Evolutionary conservation across 2,797 vertebrate genomes (phyloP), one percentile per base, ranked within the genome.

Genomic region (Labroides dimidiatus): DNA sequence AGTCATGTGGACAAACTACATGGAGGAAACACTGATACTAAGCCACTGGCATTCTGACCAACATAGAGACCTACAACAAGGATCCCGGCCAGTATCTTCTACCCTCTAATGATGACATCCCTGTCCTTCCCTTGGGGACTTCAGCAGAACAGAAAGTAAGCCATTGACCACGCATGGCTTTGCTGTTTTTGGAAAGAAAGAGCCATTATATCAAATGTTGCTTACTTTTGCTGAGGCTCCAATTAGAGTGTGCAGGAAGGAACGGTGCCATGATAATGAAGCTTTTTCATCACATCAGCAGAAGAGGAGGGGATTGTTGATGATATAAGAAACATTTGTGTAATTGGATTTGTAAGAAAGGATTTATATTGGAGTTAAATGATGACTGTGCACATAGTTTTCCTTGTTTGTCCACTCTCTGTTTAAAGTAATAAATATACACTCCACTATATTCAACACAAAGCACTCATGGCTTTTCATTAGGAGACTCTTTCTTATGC

Each of bases 81-180:
- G 76, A 77, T 56, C 78, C 59, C 19, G 19, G 70, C 57, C 75
- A 74, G 63, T 76, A 64, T 82, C 78, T 70, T 61, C 72, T 74
- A 82, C 69, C 88, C 85, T 83, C 85, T 91, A 91, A 93, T 88
- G 89, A 92, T 89, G 88, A 84, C 86, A 88, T 90, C 86, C 80
- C 74, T 80, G 74, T 83, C 79, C 68, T 52, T 69, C 76, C 85
- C 82, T 56, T 36, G 9, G 88, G 88, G 86, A 80, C 79, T 78
- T 75, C 72, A 82, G 68, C 68, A 43, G 73, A 74, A 72, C 56
- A 84, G 78, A 87, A 81, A 87, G 75, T 62, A 64, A 80, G 64
- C 59, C 54, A 79, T 72, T 84, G 84, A 77, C 81, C 79, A 75
- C 71, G 75, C 27, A 56, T 69, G 63, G 78, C 68, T 79, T 80